These are phyloP conservation scores for Gobiocypris rarus DNA, from an alignment of 2,113 vertebrate species.

Conservation along the genomic window DNA sequence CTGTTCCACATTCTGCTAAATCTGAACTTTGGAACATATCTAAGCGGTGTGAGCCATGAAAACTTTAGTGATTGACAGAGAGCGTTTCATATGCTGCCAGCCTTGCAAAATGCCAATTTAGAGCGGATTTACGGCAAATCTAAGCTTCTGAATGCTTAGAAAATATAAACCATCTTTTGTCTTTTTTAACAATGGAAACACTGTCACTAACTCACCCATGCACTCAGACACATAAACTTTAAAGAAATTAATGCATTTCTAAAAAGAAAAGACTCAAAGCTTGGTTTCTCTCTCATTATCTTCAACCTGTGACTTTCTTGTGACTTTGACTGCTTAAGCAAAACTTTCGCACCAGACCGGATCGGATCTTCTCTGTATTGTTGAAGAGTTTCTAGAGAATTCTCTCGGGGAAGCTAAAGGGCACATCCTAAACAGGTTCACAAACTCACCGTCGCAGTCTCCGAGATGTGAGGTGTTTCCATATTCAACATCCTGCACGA, in stretches of 20 bases:
- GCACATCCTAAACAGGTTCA: constrained; percentile 4
- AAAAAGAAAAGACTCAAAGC: constrained; percentile 11
- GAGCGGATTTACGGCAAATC: neutral
- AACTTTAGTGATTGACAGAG: constrained; percentile 10
- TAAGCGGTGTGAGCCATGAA: constrained; percentile 32
- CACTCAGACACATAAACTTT: neutral
- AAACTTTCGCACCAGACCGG: constrained; percentile 9
- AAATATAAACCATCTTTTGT: constrained; percentile 25
- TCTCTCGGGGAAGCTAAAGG: neutral
- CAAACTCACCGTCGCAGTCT: constrained; percentile 89
- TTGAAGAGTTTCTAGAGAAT: neutral
- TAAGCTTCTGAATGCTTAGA: constrained; percentile 23
- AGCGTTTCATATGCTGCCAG: constrained; percentile 35
- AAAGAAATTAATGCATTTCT: constrained; percentile 23
- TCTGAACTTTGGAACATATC: constrained; percentile 22
- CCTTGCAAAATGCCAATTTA: constrained; percentile 29
- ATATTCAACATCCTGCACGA: constrained; percentile 90
- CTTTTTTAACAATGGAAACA: constrained; percentile 9
- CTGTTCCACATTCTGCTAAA: constrained; percentile 23
- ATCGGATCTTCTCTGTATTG: constrained; percentile 9
- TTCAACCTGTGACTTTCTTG: constrained; percentile 34
- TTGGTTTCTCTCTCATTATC: neutral
- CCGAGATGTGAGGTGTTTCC: constrained; percentile 89
- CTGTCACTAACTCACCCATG: neutral
- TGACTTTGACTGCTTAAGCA: constrained; percentile 26